Evolutionary conservation across 2,113 vertebrate genomes (phyloP).

Genomic region (Neolamprologus fasciatus): DNA sequence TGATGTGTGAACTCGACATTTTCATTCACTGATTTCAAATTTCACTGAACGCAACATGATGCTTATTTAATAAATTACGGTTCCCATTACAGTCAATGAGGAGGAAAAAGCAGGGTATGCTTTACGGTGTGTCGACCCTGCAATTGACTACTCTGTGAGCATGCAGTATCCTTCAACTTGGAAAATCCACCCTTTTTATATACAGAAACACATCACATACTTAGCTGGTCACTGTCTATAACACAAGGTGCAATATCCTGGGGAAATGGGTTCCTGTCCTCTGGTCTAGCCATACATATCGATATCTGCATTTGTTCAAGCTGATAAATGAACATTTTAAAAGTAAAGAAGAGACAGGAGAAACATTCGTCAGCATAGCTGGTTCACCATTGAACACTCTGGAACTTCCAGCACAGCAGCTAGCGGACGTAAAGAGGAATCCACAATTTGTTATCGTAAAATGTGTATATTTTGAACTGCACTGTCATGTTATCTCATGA

Average conservation of each 20-base stretch:
- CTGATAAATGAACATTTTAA: background rate
- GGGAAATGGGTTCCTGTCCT: background rate
- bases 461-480: background rate
- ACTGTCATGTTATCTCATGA: background rate
- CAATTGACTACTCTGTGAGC: background rate
- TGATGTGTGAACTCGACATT: background rate
- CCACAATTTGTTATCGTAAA: background rate
- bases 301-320: fast-evolving
- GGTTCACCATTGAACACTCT: background rate
- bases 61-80: background rate
- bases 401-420: background rate
- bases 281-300: background rate
- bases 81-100: background rate
- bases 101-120: background rate
- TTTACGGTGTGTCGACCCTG: fast-evolving
- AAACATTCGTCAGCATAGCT: background rate
- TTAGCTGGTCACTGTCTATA: background rate
- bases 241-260: background rate
- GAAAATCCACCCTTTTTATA: background rate
- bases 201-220: background rate
- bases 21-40: background rate
- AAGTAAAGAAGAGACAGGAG: background rate
- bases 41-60: background rate
- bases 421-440: fast-evolving
- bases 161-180: background rate